These are phyloP conservation scores for Myotis lucifugus DNA, from an alignment of 2,113 vertebrate species.

Conservation along the genomic window DNA sequence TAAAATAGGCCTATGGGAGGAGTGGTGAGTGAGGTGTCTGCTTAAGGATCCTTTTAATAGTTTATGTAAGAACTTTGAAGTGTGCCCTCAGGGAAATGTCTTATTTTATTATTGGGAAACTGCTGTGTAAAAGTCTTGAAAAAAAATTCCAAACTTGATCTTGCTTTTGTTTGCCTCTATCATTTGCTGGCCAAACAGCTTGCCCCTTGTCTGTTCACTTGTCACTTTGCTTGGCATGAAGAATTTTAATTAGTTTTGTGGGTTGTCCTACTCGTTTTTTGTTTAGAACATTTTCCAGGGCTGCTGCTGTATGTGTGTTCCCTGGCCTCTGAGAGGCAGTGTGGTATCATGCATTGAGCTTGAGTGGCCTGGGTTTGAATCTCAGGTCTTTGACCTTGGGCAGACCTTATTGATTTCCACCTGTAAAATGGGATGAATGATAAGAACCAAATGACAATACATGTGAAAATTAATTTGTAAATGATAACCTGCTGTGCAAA, in stretches of 20 bases:
- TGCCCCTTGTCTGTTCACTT: background rate
- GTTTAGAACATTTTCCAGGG: background rate
- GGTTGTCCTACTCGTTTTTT: background rate
- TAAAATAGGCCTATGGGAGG: background rate
- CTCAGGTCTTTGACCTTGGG: background rate
- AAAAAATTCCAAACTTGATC: background rate
- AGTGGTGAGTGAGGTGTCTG: background rate
- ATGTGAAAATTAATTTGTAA: background rate
- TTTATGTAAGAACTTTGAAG: background rate
- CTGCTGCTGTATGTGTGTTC: background rate
- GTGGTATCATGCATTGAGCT: background rate
- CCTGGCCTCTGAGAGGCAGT: slow-evolving; percentile 68
- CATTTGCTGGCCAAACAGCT: background rate
- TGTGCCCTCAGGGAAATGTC: background rate
- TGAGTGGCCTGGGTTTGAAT: background rate
- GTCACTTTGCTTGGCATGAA: background rate
- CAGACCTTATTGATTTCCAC: background rate
- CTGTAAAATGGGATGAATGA: slow-evolving; percentile 62
- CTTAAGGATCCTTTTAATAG: background rate
- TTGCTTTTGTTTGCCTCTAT: slow-evolving; percentile 45
- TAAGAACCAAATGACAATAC: background rate
- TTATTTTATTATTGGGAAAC: slow-evolving; percentile 28
- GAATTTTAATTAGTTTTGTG: background rate
- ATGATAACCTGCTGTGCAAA: background rate
- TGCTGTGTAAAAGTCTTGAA: background rate